phyloP scores from a whole-genome alignment of 2,797 vertebrate species.

The Molossus molossus region DNA sequence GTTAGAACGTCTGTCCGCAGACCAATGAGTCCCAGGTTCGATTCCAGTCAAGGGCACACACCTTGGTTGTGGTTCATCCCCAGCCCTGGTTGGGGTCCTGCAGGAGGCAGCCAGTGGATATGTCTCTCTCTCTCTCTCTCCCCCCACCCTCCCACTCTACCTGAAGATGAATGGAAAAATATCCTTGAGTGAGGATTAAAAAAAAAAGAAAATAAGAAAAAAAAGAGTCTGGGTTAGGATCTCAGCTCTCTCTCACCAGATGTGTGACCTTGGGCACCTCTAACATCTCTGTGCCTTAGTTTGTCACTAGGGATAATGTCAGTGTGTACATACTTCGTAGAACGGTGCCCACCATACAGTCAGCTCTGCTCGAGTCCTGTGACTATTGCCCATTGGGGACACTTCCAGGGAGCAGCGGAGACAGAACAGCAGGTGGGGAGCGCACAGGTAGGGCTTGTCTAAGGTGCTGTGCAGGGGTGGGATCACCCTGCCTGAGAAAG shows the following conservation, averaged over 20 bases:
- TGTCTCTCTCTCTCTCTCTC: too few relatives aligned
- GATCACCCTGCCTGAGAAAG: background rate
- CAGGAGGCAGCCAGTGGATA: too few relatives aligned
- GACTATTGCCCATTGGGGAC: background rate
- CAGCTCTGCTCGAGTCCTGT: background rate
- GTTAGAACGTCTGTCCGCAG: too few relatives aligned
- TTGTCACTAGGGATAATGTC: background rate
- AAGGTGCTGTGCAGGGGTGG: background rate
- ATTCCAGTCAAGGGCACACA: too few relatives aligned
- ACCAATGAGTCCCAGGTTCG: too few relatives aligned
- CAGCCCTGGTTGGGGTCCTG: too few relatives aligned
- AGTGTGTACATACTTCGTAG: fast-evolving
- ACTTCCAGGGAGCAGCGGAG: fast-evolving
- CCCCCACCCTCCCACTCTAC: too few relatives aligned
- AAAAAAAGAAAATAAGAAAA: too few relatives aligned
- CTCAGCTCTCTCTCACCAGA: background rate
- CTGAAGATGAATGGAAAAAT: too few relatives aligned
- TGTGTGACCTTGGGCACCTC: background rate
- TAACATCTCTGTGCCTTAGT: background rate
- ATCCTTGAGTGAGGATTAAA: too few relatives aligned
- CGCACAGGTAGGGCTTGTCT: background rate
- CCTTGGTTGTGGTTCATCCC: too few relatives aligned
- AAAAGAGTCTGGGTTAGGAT: background rate
- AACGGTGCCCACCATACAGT: fast-evolving
- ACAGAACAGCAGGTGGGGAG: background rate